Percentiles rank a stretch among this genome's conserved stretches.
These are phyloP conservation scores for Drosophila neocordata DNA, from an alignment of 1,140 invertebrate species.

Conservation along the genomic window DNA sequence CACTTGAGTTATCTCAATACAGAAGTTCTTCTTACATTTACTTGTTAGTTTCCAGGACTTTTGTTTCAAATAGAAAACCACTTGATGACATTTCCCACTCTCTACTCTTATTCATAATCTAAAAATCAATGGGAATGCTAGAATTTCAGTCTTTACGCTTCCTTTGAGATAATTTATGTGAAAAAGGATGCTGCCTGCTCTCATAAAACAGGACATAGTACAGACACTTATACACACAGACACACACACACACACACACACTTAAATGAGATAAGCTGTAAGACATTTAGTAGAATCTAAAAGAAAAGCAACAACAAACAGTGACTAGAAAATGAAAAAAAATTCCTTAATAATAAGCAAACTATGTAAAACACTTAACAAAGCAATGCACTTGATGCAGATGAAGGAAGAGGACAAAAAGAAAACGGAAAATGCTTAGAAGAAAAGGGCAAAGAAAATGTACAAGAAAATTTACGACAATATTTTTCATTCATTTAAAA, in stretches of 20 bases:
- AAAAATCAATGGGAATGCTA: constrained; percentile 10
- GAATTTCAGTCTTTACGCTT: constrained; percentile 25
- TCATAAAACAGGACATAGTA: neutral
- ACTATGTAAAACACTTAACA: constrained; percentile 71
- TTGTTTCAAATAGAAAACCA: constrained; percentile 2
- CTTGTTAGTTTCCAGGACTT: neutral
- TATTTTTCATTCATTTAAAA: constrained; percentile 81
- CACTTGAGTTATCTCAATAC: neutral
- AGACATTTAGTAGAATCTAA: constrained; percentile 34
- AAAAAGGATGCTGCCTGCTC: constrained; percentile 6
- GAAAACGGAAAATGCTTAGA: neutral
- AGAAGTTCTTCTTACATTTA: neutral
- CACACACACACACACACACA: constrained; percentile 9
- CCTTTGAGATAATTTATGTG: constrained; percentile 52
- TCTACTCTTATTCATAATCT: constrained; percentile 8
- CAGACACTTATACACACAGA: constrained; percentile 4
- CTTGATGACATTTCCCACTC: constrained; percentile 31
- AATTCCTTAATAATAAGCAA: constrained; percentile 23
- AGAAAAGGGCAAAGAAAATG: constrained; percentile 39
- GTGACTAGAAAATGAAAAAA: constrained; percentile 12
- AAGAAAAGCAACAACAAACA: no score
- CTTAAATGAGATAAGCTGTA: constrained; percentile 21
- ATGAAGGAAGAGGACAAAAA: constrained; percentile 14
- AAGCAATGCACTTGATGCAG: constrained; percentile 60
- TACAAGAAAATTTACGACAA: constrained; percentile 70